Conservation (phyloP, 2,888 invertebrate species). For the Eubasilissa splendida region DNA sequence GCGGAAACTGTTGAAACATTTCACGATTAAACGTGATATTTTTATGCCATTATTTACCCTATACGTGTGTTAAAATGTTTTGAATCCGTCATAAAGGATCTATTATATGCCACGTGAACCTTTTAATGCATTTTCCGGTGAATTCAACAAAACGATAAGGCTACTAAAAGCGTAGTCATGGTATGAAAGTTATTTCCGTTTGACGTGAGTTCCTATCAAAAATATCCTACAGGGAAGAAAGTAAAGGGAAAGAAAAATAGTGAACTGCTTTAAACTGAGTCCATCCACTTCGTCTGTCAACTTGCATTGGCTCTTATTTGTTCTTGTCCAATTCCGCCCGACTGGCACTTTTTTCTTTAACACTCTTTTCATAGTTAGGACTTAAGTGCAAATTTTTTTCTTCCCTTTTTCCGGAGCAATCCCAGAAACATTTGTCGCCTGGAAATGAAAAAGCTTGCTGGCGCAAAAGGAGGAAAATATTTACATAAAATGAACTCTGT, state of each 20-base stretch:
- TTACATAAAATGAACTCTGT: constrained; percentile 20
- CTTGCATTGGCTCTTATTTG: constrained; percentile 42
- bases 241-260: constrained; percentile 12
- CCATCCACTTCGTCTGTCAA: constrained; percentile 45
- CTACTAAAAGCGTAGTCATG: constrained; percentile 35
- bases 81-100: constrained; percentile 9
- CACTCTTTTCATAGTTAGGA: constrained; percentile 35
- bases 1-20: constrained; percentile 25
- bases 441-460: constrained; percentile 24
- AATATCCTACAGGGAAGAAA: constrained; percentile 21
- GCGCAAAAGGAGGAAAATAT: constrained; percentile 17
- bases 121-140: constrained; percentile 49
- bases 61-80: constrained; percentile 24
- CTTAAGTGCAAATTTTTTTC: constrained; percentile 39
- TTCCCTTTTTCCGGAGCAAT: background rate
- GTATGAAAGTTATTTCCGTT: constrained; percentile 48
- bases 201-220: constrained; percentile 37
- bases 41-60: constrained; percentile 16
- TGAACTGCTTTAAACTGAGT: constrained; percentile 34
- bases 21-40: constrained; percentile 4
- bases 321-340: constrained; percentile 47
- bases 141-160: constrained; percentile 41
- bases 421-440: constrained; percentile 28
- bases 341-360: constrained; percentile 40
- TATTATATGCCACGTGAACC: constrained; percentile 22